Conservation (phyloP, 2,888 invertebrate genomes). For the Holacanthella duospinosa region DNA sequence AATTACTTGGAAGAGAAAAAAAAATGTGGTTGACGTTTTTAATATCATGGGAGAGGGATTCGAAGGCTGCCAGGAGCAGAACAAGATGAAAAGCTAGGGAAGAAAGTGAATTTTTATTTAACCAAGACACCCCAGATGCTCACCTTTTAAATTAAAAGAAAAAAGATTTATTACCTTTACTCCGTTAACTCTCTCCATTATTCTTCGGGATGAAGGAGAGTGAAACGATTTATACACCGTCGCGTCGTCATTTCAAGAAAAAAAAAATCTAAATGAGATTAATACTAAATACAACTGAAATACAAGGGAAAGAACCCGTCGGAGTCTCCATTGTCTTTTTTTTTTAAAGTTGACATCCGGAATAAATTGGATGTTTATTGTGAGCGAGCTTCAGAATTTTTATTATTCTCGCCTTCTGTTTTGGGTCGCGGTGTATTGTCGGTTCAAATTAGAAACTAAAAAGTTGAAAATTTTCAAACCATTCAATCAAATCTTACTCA, state of each 20-base stretch:
- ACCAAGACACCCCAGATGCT: neutral
- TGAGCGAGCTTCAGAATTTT: neutral
- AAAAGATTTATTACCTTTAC: conserved; percentile 1
- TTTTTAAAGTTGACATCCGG: neutral
- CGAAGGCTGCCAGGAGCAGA: neutral
- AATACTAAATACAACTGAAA: neutral
- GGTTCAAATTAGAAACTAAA: no score
- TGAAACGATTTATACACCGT: neutral
- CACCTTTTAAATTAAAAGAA: conserved; percentile 6
- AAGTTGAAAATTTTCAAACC: no score
- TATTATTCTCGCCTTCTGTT: no score
- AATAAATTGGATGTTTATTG: neutral
- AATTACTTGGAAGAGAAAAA: neutral
- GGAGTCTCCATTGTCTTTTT: neutral
- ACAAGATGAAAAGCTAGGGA: neutral
- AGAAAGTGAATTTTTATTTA: conserved; percentile 3
- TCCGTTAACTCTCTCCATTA: neutral
- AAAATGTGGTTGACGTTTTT: conserved; percentile 2
- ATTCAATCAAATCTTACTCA: no score
- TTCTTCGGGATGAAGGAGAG: neutral
- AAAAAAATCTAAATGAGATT: neutral
- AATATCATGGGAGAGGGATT: neutral
- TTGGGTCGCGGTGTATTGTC: no score
- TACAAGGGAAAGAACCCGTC: neutral
- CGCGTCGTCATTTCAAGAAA: neutral